A percentile compares a stretch with the other conserved stretches of the same genome.
Conservation (phyloP, 2,113 vertebrate species). For the Bagarius yarrelli region DNA sequence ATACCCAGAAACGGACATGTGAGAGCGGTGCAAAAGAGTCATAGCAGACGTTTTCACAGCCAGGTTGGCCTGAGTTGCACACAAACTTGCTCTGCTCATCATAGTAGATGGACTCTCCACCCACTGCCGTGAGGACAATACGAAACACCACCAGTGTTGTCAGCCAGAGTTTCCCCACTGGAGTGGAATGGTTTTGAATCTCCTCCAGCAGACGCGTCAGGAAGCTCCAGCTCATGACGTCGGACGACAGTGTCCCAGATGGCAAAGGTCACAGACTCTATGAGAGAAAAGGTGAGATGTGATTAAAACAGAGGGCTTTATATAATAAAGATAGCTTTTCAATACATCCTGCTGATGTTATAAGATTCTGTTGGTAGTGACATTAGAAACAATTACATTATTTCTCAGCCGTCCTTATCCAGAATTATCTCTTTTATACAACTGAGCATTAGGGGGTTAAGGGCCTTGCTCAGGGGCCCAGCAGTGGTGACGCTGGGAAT, state of each 20-base stretch:
- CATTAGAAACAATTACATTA: neutral
- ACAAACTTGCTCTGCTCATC: constrained; percentile 98
- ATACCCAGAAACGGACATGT: constrained; percentile 96
- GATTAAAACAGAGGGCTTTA: neutral
- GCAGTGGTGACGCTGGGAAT: too few species aligned
- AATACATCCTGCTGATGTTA: too few species aligned
- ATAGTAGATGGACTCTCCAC: constrained; percentile 97
- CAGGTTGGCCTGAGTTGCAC: constrained; percentile 95
- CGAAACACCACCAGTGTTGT: constrained; percentile 93
- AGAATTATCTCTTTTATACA: too few species aligned
- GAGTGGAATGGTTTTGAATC: constrained; percentile 99
- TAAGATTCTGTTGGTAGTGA: neutral
- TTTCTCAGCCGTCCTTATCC: too few species aligned
- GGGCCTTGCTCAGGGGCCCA: too few species aligned
- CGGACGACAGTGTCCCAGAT: constrained; percentile 76
- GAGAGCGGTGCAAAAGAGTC: constrained; percentile 94
- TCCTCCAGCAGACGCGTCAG: constrained; percentile 97
- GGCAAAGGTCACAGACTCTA: constrained; percentile 78
- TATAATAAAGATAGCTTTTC: neutral
- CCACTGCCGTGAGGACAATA: constrained; percentile 94
- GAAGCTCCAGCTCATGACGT: constrained; percentile 99
- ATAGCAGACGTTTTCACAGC: constrained; percentile 97
- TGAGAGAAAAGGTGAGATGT: constrained; percentile 1
- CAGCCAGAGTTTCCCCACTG: constrained; percentile 99
- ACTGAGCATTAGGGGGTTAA: too few species aligned